A percentile compares a stretch with the other conserved stretches of the same genome.
Evolutionary conservation across 2,888 invertebrate genomes (phyloP).

Genomic region (Rhamphomyia laevipes): DNA sequence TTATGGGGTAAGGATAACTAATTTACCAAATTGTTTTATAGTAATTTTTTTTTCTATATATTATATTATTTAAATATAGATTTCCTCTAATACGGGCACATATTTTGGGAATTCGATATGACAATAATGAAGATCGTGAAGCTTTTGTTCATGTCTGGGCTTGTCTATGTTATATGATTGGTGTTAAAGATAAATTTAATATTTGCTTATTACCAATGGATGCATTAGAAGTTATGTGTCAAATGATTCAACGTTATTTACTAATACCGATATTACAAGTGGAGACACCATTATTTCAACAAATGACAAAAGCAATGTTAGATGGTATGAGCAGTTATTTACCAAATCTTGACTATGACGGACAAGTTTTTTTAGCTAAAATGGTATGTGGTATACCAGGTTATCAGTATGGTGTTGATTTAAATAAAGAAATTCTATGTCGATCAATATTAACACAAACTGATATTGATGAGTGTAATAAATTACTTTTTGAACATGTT

Average conservation of each 20-base stretch:
- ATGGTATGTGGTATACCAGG: constrained; percentile 14
- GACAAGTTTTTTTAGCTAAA: constrained; percentile 10
- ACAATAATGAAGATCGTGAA: constrained; percentile 50
- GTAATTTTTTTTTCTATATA: neutral
- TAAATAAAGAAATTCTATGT: constrained; percentile 5
- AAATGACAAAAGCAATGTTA: constrained; percentile 12
- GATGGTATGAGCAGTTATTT: constrained; percentile 12
- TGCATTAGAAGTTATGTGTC: constrained; percentile 11
- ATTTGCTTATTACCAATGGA: constrained; percentile 12
- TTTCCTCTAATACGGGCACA: constrained; percentile 48
- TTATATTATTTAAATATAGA: constrained; percentile 1
- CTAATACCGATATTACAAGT: constrained; percentile 14
- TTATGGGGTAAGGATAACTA: constrained; percentile 45
- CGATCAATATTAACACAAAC: constrained; percentile 11
- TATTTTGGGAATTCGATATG: constrained; percentile 47
- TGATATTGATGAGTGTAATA: constrained; percentile 8
- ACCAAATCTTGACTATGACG: constrained; percentile 11
- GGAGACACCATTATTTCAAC: constrained; percentile 12
- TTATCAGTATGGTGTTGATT: constrained; percentile 14
- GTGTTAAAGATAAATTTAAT: constrained; percentile 49
- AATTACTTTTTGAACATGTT: neutral
- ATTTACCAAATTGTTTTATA: neutral
- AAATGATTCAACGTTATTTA: constrained; percentile 13
- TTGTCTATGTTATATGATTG: constrained; percentile 60
- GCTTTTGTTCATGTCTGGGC: constrained; percentile 70